phyloP scores from a whole-genome alignment of 2,888 invertebrate genomes.

The Ametastegia equiseti region DNA sequence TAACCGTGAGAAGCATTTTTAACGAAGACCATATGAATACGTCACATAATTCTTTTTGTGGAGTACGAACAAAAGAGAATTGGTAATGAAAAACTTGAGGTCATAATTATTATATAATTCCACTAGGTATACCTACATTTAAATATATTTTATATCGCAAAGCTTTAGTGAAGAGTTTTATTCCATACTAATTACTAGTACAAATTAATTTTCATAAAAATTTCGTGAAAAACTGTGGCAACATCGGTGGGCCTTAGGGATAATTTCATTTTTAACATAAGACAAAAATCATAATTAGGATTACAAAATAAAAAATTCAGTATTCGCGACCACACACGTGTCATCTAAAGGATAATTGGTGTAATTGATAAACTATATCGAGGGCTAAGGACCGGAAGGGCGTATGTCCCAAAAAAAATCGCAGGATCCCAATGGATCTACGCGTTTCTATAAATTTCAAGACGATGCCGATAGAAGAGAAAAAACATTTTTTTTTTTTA shows the following conservation, averaged over 20 bases:
- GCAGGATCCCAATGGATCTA: too few species aligned
- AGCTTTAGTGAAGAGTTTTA: background rate
- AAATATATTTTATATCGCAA: too few species aligned
- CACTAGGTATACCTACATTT: background rate
- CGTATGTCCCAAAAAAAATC: too few species aligned
- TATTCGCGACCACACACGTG: background rate
- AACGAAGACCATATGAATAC: background rate
- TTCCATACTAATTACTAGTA: background rate
- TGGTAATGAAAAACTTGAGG: background rate
- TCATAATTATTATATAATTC: background rate
- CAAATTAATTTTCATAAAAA: background rate
- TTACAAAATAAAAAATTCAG: background rate
- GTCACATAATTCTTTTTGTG: too few species aligned
- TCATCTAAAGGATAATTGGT: too few species aligned
- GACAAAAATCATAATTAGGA: background rate
- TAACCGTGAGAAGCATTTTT: conserved; percentile 6
- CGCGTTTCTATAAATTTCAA: too few species aligned
- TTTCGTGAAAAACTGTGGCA: background rate
- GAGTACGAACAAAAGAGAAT: background rate
- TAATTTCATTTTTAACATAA: background rate
- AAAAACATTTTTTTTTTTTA: too few species aligned
- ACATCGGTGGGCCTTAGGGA: background rate
- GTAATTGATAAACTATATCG: background rate
- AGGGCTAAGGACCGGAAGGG: too few species aligned
- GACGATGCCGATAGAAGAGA: too few species aligned